Percentiles rank a stretch among this genome's conserved stretches.
Conservation (phyloP, 2,797 vertebrate species). For the Threskiornis aethiopicus region DNA sequence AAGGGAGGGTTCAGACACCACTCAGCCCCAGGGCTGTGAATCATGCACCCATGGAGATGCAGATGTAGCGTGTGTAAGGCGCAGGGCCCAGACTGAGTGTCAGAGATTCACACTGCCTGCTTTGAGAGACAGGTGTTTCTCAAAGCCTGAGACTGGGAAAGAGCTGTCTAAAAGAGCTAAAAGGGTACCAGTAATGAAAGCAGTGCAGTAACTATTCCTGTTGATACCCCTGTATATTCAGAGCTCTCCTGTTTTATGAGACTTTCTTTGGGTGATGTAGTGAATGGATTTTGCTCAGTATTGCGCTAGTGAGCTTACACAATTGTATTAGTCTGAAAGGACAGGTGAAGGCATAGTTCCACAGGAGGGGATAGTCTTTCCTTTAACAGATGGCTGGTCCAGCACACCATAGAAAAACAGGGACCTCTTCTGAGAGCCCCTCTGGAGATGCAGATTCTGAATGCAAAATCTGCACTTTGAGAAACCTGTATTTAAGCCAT, state of each 20-base stretch:
- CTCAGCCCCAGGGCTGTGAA: too few species aligned
- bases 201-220: neutral
- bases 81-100: too few species aligned
- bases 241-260: neutral
- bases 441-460: neutral
- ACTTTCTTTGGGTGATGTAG: neutral
- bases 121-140: neutral
- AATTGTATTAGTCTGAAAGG: neutral
- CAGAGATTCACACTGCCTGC: neutral
- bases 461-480: neutral
- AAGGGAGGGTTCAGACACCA: neutral
- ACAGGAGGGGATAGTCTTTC: neutral
- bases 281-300: neutral
- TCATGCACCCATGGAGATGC: accelerated
- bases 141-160: neutral
- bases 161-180: neutral
- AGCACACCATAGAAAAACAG: accelerated
- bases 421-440: neutral
- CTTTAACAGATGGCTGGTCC: neutral
- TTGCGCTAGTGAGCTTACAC: accelerated
- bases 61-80: accelerated
- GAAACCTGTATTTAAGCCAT: neutral
- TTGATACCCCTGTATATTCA: neutral
- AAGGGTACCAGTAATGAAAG: neutral
- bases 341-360: neutral